phyloP scores from a whole-genome alignment of 2,113 vertebrate genomes.

The Tylochromis polylepis region DNA sequence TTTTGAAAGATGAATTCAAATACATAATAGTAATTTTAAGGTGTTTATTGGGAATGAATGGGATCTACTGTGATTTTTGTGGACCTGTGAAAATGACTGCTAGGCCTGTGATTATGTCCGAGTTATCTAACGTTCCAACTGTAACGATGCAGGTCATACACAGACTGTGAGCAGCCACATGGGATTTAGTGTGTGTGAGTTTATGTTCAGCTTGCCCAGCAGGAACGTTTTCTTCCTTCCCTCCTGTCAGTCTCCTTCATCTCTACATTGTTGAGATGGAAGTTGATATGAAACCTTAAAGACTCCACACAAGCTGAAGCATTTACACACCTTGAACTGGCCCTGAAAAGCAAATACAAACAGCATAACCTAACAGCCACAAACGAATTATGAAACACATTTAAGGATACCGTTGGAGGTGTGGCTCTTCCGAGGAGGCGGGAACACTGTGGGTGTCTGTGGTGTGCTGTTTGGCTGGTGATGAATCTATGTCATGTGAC shows the following conservation, averaged over 20 bases:
- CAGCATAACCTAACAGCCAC: not conserved
- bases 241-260: not conserved
- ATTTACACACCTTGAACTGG: not conserved
- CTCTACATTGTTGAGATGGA: not conserved
- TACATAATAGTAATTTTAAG: not conserved
- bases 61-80: not conserved
- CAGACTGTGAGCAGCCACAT: not conserved
- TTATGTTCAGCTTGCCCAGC: not conserved
- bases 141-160: not conserved
- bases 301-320: not conserved
- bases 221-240: not conserved
- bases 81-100: not conserved
- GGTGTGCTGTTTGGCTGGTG: not conserved
- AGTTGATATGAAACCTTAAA: not conserved
- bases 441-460: not conserved
- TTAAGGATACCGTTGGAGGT: conserved; percentile 81
- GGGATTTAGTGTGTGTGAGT: not conserved
- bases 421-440: not conserved
- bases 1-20: not conserved
- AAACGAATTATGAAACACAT: not conserved
- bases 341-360: not conserved
- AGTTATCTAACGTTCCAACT: not conserved
- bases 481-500: not conserved
- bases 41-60: not conserved
- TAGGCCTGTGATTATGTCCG: not conserved